These are phyloP conservation scores for Ailurus styani DNA, from an alignment of 2,113 vertebrate genomes.

Conservation along the genomic window DNA sequence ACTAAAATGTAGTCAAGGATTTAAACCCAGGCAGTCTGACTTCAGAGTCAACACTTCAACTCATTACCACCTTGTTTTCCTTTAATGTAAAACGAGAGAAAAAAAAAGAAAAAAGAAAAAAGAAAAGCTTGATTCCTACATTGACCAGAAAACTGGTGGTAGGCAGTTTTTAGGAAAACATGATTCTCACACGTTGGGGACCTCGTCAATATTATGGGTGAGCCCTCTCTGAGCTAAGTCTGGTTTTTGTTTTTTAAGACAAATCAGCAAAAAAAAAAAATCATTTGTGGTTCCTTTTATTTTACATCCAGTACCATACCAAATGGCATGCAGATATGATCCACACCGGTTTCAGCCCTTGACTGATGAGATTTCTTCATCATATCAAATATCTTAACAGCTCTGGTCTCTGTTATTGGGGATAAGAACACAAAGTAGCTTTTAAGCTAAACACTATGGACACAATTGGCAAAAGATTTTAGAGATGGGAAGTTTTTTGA, in stretches of 20 bases:
- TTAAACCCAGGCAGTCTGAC: background rate
- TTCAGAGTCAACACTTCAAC: background rate
- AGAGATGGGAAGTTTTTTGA: background rate
- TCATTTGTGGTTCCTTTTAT: background rate
- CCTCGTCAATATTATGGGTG: background rate
- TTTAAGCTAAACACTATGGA: background rate
- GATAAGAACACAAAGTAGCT: background rate
- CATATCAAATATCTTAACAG: background rate
- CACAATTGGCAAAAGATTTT: background rate
- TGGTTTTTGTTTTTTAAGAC: background rate
- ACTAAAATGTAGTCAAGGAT: background rate
- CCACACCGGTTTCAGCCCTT: background rate
- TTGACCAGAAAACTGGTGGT: background rate
- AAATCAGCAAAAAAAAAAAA: conserved; percentile 22
- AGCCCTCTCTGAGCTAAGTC: background rate
- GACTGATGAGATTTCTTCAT: background rate
- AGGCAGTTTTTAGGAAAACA: background rate
- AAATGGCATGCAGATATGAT: background rate
- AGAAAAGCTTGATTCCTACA: background rate
- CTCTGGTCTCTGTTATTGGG: background rate
- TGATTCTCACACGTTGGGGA: background rate
- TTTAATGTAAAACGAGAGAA: background rate
- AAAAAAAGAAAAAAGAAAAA: background rate
- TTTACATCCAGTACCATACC: background rate
- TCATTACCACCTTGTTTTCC: background rate